A percentile compares a stretch with the other conserved stretches of the same genome.
Evolutionary conservation across 2,888 invertebrate species (phyloP).

Genomic region (Muscina levida): DNA sequence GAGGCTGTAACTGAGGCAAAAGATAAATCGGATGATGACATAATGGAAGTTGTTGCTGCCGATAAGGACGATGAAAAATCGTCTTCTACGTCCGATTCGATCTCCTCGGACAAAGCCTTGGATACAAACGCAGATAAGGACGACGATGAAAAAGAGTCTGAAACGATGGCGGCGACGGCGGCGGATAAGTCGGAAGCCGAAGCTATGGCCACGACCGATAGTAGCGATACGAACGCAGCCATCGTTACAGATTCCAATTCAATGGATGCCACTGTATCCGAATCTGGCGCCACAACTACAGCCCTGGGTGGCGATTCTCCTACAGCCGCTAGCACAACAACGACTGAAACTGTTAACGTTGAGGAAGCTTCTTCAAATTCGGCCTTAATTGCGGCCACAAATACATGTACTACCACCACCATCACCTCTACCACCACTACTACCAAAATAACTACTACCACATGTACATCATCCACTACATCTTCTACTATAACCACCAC

Average conservation of each 20-base stretch:
- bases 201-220: slow-evolving; percentile 58
- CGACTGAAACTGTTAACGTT: slow-evolving; percentile 68
- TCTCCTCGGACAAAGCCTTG: slow-evolving; percentile 1
- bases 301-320: slow-evolving; percentile 69
- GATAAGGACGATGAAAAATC: slow-evolving; percentile 25
- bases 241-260: slow-evolving; percentile 68
- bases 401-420: slow-evolving; percentile 75
- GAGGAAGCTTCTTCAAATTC: slow-evolving; percentile 65
- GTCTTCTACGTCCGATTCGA: slow-evolving; percentile 4
- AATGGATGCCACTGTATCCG: slow-evolving; percentile 67
- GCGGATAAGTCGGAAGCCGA: slow-evolving; percentile 57
- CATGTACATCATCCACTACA: slow-evolving; percentile 68
- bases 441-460: slow-evolving; percentile 71
- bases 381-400: slow-evolving; percentile 69
- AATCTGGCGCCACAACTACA: slow-evolving; percentile 59
- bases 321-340: slow-evolving; percentile 68
- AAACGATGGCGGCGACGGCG: slow-evolving; percentile 21
- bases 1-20: slow-evolving; percentile 53
- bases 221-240: slow-evolving; percentile 64
- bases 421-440: slow-evolving; percentile 72
- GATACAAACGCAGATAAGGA: slow-evolving; percentile 22
- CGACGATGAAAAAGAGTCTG: slow-evolving; percentile 46
- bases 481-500: slow-evolving; percentile 71
- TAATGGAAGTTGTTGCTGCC: not conserved
- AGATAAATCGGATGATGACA: slow-evolving; percentile 40